Evolutionary conservation across 2,797 vertebrate genomes (phyloP).

Genomic region (Poecilia velifera): DNA sequence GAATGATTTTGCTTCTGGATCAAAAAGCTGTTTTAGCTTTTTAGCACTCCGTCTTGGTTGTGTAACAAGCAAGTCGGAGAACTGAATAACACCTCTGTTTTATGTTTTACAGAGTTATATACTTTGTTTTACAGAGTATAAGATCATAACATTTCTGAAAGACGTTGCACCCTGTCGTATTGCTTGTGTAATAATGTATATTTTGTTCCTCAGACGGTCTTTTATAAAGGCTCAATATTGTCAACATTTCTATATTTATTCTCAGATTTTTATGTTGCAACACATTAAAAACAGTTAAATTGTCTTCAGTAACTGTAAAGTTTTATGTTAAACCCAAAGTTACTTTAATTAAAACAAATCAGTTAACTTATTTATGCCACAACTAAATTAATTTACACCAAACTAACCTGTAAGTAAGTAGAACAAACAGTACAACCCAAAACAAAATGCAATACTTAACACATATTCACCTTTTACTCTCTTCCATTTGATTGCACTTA

Average conservation of each 20-base stretch:
- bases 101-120: not conserved
- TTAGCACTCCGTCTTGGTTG: not conserved
- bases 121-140: too few species aligned
- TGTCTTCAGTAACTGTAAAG: not conserved
- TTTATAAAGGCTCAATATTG: not conserved
- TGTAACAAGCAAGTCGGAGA: not conserved
- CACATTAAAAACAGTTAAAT: not conserved
- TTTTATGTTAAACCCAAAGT: not conserved
- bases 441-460: not conserved
- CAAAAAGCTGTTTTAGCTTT: not conserved
- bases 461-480: not conserved
- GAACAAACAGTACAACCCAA: not conserved
- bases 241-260: not conserved
- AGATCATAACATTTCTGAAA: not conserved
- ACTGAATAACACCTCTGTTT: not conserved
- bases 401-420: not conserved
- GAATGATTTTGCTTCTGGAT: conserved; percentile 1
- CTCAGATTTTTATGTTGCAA: not conserved
- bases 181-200: not conserved
- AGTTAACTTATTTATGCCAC: not conserved
- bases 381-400: not conserved
- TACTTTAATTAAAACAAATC: not conserved
- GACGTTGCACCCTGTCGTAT: not conserved
- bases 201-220: too few species aligned
- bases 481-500: not conserved